Conservation (phyloP, 23 tunicate genomes). For the Styela plicata region DNA sequence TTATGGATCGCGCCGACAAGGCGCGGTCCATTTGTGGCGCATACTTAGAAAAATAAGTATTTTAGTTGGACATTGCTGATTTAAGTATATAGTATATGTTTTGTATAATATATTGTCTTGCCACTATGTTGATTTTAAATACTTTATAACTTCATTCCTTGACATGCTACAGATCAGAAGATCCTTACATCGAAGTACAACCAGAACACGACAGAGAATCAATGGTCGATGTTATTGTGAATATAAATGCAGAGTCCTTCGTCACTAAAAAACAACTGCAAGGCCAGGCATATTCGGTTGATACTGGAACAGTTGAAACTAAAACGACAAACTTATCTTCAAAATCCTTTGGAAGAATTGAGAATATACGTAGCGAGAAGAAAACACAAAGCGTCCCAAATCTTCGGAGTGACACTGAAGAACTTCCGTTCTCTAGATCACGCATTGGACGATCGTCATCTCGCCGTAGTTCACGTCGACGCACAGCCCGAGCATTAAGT, state of each 20-base stretch:
- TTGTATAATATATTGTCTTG: too few species aligned
- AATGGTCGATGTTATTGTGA: neutral
- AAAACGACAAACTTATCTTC: neutral
- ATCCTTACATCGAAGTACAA: neutral
- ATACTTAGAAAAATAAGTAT: too few species aligned
- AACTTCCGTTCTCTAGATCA: neutral
- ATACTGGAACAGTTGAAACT: neutral
- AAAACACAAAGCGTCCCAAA: constrained; percentile 28
- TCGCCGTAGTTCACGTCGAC: neutral
- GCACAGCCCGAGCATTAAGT: neutral
- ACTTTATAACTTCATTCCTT: neutral
- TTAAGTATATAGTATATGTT: too few species aligned
- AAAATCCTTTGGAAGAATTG: neutral
- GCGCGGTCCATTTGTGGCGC: too few species aligned
- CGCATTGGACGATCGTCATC: constrained; percentile 14
- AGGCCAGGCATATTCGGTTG: constrained; percentile 5
- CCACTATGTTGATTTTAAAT: too few species aligned
- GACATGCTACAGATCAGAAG: neutral
- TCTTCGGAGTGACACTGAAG: neutral
- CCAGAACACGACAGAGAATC: too few species aligned
- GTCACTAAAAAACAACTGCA: neutral
- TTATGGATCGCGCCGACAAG: too few species aligned
- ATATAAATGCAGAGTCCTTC: neutral
- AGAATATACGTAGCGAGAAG: neutral
- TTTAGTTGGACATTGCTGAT: too few species aligned